These are phyloP conservation scores for Drosophila grimshawi DNA, from an alignment of 1,140 invertebrate species.

Conservation along the genomic window DNA sequence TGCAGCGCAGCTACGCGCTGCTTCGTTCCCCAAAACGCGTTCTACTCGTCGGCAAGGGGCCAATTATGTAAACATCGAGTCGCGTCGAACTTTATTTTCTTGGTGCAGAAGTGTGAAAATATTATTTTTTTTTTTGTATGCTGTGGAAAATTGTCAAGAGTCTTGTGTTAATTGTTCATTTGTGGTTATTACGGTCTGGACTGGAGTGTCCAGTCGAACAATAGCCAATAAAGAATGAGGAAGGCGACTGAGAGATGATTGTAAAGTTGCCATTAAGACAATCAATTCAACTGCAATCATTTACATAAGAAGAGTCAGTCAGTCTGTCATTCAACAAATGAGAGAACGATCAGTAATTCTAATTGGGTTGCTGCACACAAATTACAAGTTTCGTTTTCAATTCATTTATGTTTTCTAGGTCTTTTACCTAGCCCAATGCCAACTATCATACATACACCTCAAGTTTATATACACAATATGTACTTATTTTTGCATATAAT, in stretches of 20 bases:
- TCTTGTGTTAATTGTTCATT: constrained; percentile 2
- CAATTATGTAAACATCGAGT: constrained; percentile 69
- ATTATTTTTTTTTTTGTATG: background rate
- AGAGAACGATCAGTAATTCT: background rate
- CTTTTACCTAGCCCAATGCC: constrained; percentile 8
- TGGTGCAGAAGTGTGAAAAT: constrained; percentile 60
- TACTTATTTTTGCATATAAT: constrained; percentile 11
- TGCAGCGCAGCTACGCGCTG: constrained; percentile 59
- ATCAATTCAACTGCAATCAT: constrained; percentile 9
- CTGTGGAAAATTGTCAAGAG: constrained; percentile 8
- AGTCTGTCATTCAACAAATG: background rate
- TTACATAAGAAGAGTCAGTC: constrained; percentile 27
- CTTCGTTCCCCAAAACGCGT: constrained; percentile 39
- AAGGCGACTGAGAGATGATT: background rate
- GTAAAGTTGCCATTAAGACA: background rate
- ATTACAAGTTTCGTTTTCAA: background rate
- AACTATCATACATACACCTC: background rate
- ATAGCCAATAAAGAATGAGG: constrained; percentile 7
- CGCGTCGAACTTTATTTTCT: constrained; percentile 34
- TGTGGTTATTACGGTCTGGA: background rate
- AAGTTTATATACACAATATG: background rate
- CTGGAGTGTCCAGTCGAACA: background rate
- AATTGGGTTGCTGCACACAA: background rate
- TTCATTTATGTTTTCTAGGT: constrained; percentile 1
- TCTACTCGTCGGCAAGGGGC: constrained; percentile 27